Evolutionary conservation across 2,113 vertebrate species (phyloP).

Genomic region (Ammospiza caudacuta): DNA sequence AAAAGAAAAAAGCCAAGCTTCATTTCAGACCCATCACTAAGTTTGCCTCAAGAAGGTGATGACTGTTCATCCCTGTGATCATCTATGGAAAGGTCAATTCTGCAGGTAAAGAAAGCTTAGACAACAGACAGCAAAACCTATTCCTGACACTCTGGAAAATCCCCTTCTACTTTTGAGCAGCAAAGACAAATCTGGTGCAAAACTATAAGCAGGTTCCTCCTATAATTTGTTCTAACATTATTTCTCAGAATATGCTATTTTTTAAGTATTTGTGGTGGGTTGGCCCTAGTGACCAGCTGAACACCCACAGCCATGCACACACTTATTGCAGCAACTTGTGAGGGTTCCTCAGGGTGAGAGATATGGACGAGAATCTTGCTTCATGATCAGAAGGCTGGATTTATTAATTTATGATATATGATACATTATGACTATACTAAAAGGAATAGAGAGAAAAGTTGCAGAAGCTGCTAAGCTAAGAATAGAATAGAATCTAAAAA

Average conservation of each 20-base stretch:
- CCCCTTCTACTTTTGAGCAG: not conserved
- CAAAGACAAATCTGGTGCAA: not conserved
- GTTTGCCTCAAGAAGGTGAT: not conserved
- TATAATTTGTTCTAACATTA: not conserved
- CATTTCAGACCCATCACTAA: not conserved
- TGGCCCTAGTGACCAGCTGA: not conserved
- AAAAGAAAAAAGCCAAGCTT: not conserved
- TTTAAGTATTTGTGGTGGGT: not conserved
- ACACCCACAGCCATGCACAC: not conserved
- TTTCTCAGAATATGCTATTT: not conserved
- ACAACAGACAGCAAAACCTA: not conserved
- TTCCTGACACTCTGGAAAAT: not conserved
- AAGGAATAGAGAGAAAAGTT: no score
- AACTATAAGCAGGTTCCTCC: not conserved
- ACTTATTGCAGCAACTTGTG: no score
- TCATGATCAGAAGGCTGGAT: no score
- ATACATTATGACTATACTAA: no score
- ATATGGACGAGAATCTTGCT: no score
- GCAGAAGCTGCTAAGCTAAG: no score
- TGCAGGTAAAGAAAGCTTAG: not conserved
- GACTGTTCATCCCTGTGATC: fast-evolving
- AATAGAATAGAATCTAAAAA: no score
- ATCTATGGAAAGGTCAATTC: not conserved
- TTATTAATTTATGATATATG: no score
- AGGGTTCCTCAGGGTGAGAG: no score